Percentiles rank a stretch among this genome's conserved stretches.
Conservation (phyloP, 2,888 invertebrate genomes). For the Athetis lepigone region DNA sequence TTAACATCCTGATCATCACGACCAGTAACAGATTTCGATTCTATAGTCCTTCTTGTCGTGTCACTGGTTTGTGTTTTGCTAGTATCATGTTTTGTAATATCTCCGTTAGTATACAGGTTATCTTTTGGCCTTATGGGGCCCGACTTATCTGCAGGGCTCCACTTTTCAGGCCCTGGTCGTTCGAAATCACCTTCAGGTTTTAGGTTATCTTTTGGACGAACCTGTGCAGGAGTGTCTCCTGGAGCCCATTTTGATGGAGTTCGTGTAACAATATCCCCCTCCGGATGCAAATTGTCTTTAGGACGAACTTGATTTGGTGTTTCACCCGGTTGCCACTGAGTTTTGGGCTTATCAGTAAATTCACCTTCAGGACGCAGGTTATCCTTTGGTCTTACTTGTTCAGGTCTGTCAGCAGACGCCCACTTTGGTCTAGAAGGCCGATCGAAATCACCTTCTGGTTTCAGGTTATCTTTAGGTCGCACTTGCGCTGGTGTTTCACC, state of each 20-base stretch:
- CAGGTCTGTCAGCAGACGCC: slow-evolving; percentile 81
- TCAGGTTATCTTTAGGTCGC: slow-evolving; percentile 90
- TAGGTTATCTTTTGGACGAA: slow-evolving; percentile 85
- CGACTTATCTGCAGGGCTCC: slow-evolving; percentile 75
- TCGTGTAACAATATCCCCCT: slow-evolving; percentile 89
- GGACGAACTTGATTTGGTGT: slow-evolving; percentile 81
- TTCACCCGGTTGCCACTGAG: slow-evolving; percentile 81
- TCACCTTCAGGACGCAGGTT: slow-evolving; percentile 87
- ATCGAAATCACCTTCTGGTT: slow-evolving; percentile 90
- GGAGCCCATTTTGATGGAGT: slow-evolving; percentile 82
- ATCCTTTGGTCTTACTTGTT: slow-evolving; percentile 82
- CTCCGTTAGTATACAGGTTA: slow-evolving; percentile 90
- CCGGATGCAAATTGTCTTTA: slow-evolving; percentile 75
- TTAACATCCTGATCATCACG: slow-evolving; percentile 80
- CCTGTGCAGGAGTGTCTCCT: slow-evolving; percentile 84
- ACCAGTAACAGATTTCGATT: slow-evolving; percentile 74
- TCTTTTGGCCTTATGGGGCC: slow-evolving; percentile 82
- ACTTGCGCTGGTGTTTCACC: slow-evolving; percentile 82
- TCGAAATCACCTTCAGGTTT: slow-evolving; percentile 90
- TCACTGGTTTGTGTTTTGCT: slow-evolving; percentile 65
- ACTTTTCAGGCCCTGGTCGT: slow-evolving; percentile 76
- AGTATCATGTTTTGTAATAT: slow-evolving; percentile 68
- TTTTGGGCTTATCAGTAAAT: slow-evolving; percentile 72
- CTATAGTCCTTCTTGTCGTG: slow-evolving; percentile 66
- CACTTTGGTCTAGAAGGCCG: slow-evolving; percentile 78